A percentile compares a stretch with the other conserved stretches of the same genome.
These are phyloP conservation scores for Eristalis arbustorum DNA, from an alignment of 2,888 invertebrate species.

Conservation along the genomic window DNA sequence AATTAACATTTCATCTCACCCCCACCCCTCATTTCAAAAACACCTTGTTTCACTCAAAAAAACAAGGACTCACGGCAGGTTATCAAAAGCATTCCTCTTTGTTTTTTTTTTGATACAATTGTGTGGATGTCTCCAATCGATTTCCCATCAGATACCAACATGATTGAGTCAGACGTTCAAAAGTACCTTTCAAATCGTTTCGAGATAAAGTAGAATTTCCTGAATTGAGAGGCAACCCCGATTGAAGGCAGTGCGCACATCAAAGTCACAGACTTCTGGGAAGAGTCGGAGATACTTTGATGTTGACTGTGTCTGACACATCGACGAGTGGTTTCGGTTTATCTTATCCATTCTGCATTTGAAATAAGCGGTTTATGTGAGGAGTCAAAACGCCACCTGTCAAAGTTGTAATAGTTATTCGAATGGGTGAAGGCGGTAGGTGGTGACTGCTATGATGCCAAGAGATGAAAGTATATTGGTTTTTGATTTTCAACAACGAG, in stretches of 20 bases:
- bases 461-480: too few relatives aligned
- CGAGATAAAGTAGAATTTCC: not conserved
- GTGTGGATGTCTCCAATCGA: not conserved
- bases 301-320: not conserved
- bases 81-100: not conserved
- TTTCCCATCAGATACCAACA: not conserved
- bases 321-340: not conserved
- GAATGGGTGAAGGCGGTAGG: too few relatives aligned
- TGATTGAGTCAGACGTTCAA: not conserved
- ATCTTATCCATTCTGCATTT: not conserved
- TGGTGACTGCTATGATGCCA: too few relatives aligned
- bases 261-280: not conserved
- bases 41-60: not conserved
- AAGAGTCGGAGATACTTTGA: not conserved
- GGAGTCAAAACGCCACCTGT: not conserved
- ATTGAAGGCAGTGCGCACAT: not conserved
- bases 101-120: not conserved
- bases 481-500: too few relatives aligned
- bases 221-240: not conserved
- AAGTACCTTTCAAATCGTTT: not conserved
- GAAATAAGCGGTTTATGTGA: not conserved
- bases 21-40: too few relatives aligned
- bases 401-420: not conserved
- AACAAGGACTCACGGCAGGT: not conserved
- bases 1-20: too few relatives aligned